Percentiles rank a stretch among this genome's conserved stretches.
phyloP scores from a whole-genome alignment of 2,888 invertebrate species.

The Harpalus rufipes region DNA sequence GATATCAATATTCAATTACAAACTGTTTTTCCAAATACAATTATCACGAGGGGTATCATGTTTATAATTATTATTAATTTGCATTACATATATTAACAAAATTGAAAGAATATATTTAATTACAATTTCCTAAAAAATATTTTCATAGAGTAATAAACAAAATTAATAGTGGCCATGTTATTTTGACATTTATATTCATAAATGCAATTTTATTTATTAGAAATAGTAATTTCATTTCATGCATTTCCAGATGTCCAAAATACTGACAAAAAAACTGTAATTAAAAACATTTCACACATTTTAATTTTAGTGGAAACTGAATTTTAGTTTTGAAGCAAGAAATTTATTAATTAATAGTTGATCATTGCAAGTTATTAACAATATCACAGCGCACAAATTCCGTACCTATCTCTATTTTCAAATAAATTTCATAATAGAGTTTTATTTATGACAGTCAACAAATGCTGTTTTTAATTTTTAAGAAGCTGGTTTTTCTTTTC shows the following conservation, averaged over 20 bases:
- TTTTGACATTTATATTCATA: conserved; percentile 8
- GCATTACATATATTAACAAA: not conserved
- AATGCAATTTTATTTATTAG: not conserved
- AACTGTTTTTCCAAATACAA: not conserved
- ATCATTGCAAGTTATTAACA: no score
- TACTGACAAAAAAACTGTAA: not conserved
- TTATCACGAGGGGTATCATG: not conserved
- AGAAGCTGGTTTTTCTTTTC: no score
- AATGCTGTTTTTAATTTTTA: no score
- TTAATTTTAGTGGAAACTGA: not conserved
- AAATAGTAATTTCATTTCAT: not conserved
- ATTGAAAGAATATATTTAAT: conserved; percentile 6
- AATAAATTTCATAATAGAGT: no score
- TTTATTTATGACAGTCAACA: no score
- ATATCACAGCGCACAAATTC: no score
- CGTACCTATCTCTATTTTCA: no score
- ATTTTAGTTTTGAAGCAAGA: not conserved
- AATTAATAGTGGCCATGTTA: not conserved
- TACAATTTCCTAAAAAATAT: not conserved
- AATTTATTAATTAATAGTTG: not conserved
- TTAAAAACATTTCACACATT: not conserved
- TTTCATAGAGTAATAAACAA: not conserved
- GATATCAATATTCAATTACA: conserved; percentile 12
- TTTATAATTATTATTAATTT: not conserved
- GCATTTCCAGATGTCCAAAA: not conserved